A percentile compares a stretch with the other conserved stretches of the same genome.
These are phyloP conservation scores for Petrolisthes manimaculis DNA, from an alignment of 2,888 invertebrate genomes.

Conservation along the genomic window DNA sequence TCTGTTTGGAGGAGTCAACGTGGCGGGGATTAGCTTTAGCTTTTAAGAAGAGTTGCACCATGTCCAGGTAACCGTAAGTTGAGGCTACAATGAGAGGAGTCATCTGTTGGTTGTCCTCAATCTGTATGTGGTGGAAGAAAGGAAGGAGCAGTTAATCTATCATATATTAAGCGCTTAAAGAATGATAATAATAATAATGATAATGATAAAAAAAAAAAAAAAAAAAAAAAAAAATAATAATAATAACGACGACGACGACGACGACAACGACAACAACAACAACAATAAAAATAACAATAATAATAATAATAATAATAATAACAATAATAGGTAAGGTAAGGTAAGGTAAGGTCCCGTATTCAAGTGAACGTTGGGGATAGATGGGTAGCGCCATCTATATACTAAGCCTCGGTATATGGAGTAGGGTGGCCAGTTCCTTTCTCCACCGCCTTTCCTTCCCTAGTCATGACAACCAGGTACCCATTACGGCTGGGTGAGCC, in stretches of 20 bases:
- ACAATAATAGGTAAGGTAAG: not conserved
- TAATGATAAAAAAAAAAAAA: not conserved
- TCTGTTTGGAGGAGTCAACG: conserved; percentile 69
- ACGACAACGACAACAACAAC: not conserved
- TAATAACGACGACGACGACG: not conserved
- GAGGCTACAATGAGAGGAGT: conserved; percentile 71
- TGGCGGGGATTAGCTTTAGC: conserved; percentile 57
- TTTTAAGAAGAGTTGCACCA: conserved; percentile 69
- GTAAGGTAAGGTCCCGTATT: no score
- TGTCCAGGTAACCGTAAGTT: conserved; percentile 69
- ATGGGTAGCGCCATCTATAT: no score
- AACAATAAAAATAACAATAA: not conserved
- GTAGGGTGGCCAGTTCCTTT: no score
- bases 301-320: not conserved
- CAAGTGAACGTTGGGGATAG: no score
- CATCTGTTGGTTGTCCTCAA: conserved; percentile 70
- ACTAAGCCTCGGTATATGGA: no score
- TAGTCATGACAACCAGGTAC: no score
- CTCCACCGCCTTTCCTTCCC: no score
- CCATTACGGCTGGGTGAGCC: not conserved
- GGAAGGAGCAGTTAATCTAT: not conserved
- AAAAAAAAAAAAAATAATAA: not conserved
- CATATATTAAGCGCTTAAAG: not conserved
- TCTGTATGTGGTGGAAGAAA: conserved; percentile 67
- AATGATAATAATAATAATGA: not conserved